Base-by-base conservation (phyloP, 2,888 invertebrate genomes). In the Eilema caniola region DNA sequence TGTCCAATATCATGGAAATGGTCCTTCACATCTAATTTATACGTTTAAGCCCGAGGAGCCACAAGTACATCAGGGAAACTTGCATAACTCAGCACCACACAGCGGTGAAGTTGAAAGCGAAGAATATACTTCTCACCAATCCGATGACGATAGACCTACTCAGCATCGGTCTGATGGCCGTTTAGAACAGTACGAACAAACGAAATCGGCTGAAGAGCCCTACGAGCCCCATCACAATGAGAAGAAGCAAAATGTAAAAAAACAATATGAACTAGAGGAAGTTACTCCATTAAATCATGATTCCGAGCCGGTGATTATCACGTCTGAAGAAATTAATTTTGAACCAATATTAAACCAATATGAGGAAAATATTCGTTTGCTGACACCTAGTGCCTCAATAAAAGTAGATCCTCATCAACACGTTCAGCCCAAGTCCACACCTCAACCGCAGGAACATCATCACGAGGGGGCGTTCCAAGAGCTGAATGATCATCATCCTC, bases 371-470 rank as follows among this genome's bases (percentile, higher is more conserved):
- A 89, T 93, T 67, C 85, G 83, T 31, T 75, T 91, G 61, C 61
- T 87, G 10, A 87, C 87, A 3, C 85, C 88, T n/a, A 85, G 83
- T 37, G 90, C 88, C 63, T 79, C 87, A 25, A 90, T 92, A 76
- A 88, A 89, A 76, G 90, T 90, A 10, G 86, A 93, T 70, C 91
- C 90, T 23, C 86, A 83, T 75, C 91, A 92, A 74, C 91, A 92
- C 62, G 81, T 89, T 47, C 77, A 75, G 24, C 70, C 67, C 0
- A 78, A 75, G 24, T 37, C 83, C 12, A 78, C 80, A n/a, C 74
- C 83, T 10, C 81, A 81, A 37, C 70, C 77, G 14, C 78, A 64
- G 23, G 64, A n/a, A 31, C 37, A 63, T 16, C 62, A 68, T 31
- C 28, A 25, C 14, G 67, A 68, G 31, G 71, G 65, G 33, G 53